These are phyloP conservation scores for Cecropterus lyciades DNA, from an alignment of 1,140 invertebrate species.

Conservation along the genomic window DNA sequence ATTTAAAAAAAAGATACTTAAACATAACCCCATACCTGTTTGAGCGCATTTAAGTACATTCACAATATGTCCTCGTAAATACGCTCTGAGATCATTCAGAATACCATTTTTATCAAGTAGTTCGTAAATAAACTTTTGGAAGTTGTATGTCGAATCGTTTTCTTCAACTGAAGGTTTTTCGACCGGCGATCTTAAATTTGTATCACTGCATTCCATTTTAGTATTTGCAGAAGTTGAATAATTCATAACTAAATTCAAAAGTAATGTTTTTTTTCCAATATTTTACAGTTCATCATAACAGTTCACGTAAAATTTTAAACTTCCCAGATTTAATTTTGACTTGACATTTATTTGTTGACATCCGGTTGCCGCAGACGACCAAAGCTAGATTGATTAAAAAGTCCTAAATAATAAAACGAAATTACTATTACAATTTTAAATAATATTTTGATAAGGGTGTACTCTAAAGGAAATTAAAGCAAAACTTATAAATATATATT, in stretches of 20 bases:
- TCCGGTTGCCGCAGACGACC: constrained; percentile 49
- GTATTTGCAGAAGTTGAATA: background rate
- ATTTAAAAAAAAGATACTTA: constrained; percentile 5
- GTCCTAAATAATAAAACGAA: too few species aligned
- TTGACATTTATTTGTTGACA: constrained; percentile 57
- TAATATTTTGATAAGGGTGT: too few species aligned
- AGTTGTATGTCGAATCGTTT: constrained; percentile 74
- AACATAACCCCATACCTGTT: constrained; percentile 50
- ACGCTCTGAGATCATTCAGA: constrained; percentile 80
- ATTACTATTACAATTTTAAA: too few species aligned
- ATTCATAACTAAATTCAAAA: background rate
- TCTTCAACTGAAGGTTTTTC: constrained; percentile 33
- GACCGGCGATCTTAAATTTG: constrained; percentile 32
- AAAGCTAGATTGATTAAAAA: too few species aligned
- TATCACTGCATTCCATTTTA: constrained; percentile 41
- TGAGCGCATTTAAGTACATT: constrained; percentile 77
- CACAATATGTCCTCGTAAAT: constrained; percentile 84
- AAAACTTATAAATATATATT: too few species aligned
- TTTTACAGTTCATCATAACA: constrained; percentile 24
- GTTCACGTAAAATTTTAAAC: constrained; percentile 62
- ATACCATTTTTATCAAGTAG: constrained; percentile 85
- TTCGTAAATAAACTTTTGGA: constrained; percentile 83
- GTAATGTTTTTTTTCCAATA: too few species aligned
- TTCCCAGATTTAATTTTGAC: constrained; percentile 60
- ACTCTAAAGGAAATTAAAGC: too few species aligned